These are phyloP conservation scores for Xestoiulus laeticollis DNA, from an alignment of 2,888 invertebrate genomes.

Conservation along the genomic window DNA sequence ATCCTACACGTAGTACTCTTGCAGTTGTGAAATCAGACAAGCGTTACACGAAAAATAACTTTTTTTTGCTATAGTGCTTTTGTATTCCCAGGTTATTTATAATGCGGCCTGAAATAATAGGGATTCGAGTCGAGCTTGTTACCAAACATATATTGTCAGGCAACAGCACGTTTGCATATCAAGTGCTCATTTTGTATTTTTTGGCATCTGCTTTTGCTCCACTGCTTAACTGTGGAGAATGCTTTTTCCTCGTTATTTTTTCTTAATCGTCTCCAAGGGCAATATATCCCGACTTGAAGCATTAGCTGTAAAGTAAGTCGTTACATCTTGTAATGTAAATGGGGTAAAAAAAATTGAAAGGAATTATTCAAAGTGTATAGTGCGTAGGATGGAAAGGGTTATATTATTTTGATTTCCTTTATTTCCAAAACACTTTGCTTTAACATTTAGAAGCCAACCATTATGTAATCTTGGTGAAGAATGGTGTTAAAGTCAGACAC, in stretches of 20 bases:
- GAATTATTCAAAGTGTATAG: too few species aligned
- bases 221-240: background rate
- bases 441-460: too few species aligned
- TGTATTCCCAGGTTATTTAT: slow-evolving; percentile 36
- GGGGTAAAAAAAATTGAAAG: background rate
- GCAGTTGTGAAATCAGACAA: slow-evolving; percentile 40
- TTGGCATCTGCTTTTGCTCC: background rate
- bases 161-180: slow-evolving; percentile 35
- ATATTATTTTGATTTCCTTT: too few species aligned
- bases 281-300: background rate
- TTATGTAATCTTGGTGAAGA: too few species aligned
- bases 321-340: background rate
- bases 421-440: too few species aligned
- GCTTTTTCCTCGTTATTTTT: background rate
- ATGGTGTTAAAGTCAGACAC: too few species aligned
- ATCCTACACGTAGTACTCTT: slow-evolving; percentile 25
- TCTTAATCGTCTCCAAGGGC: background rate
- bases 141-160: background rate
- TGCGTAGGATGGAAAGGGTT: too few species aligned
- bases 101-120: slow-evolving; percentile 34
- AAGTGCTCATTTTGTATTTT: slow-evolving; percentile 5
- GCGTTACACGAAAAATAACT: slow-evolving; percentile 29
- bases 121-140: slow-evolving; percentile 10
- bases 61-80: slow-evolving; percentile 39
- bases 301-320: background rate